A percentile compares a stretch with the other conserved stretches of the same genome.
These are phyloP conservation scores for Hemiprocne comata DNA, from an alignment of 2,113 vertebrate species.

Conservation along the genomic window DNA sequence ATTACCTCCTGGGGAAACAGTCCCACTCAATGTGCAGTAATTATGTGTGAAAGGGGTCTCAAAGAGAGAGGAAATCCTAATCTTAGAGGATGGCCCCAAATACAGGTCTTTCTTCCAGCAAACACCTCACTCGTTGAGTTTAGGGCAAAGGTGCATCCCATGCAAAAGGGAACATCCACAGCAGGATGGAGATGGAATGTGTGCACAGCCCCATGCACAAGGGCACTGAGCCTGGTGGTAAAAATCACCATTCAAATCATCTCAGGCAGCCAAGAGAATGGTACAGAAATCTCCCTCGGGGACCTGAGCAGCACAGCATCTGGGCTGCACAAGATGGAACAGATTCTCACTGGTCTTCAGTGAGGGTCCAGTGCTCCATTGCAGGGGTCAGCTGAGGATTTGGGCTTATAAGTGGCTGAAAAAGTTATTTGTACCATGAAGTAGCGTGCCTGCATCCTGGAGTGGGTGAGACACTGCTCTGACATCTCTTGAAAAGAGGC, in stretches of 20 bases:
- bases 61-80: neutral
- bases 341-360: neutral
- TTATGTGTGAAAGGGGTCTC: neutral
- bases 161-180: neutral
- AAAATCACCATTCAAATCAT: neutral
- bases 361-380: neutral
- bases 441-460: neutral
- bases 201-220: neutral
- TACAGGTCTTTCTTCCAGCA: neutral
- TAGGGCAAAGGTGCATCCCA: rapidly evolving
- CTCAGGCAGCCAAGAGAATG: neutral
- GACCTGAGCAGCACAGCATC: neutral
- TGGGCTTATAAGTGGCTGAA: neutral
- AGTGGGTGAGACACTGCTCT: neutral
- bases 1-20: neutral
- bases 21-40: neutral
- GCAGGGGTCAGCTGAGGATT: neutral
- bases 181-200: neutral
- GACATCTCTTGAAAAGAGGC: neutral
- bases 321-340: neutral
- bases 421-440: neutral
- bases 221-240: rapidly evolving
- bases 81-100: neutral
- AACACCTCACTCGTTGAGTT: neutral
- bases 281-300: rapidly evolving